phyloP scores from a whole-genome alignment of 2,113 vertebrate genomes.

The Crotalus viridis region DNA sequence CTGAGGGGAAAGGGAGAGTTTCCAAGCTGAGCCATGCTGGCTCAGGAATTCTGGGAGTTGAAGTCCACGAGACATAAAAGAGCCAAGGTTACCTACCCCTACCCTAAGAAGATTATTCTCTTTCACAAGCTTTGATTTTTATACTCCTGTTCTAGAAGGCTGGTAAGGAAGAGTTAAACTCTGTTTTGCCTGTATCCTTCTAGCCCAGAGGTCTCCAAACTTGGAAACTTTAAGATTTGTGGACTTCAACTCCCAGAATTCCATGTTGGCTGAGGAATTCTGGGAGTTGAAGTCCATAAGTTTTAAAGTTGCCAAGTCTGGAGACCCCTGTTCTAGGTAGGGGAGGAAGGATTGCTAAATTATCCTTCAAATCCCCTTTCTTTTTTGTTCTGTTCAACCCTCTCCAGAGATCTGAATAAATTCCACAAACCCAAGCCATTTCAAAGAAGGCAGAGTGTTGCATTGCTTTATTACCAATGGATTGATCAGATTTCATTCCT shows the following conservation, averaged over 20 bases:
- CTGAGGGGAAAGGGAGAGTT: too few relatives aligned
- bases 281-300: background rate
- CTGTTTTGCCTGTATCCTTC: background rate
- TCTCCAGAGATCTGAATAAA: background rate
- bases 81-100: too few relatives aligned
- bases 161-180: too few relatives aligned
- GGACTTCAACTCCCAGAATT: background rate
- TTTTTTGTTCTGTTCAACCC: background rate
- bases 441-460: background rate
- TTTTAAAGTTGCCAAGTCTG: background rate
- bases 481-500: background rate
- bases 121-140: background rate
- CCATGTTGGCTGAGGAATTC: background rate
- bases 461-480: background rate
- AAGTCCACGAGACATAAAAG: too few relatives aligned
- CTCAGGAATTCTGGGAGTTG: too few relatives aligned
- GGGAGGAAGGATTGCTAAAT: background rate
- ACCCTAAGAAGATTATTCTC: background rate
- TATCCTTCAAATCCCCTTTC: background rate
- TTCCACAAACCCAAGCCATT: background rate
- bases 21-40: too few relatives aligned
- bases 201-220: background rate
- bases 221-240: background rate
- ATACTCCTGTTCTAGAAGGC: background rate
- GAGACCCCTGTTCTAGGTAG: background rate